phyloP scores from a whole-genome alignment of 1,140 invertebrate genomes.

The Listronotus bonariensis region DNA sequence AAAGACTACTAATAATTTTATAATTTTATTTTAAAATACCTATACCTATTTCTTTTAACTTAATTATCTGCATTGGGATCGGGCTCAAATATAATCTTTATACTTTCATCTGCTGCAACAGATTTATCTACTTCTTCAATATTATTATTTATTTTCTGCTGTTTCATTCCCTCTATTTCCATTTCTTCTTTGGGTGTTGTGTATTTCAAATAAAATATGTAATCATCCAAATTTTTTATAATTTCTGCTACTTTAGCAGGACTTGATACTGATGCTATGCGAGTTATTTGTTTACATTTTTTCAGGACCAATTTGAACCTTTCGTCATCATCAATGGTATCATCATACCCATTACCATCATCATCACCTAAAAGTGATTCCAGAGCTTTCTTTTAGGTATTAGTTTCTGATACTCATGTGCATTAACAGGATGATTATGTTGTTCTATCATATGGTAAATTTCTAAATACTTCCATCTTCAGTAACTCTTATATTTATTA shows the following conservation, averaged over 20 bases:
- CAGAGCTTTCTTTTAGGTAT: conserved; percentile 8
- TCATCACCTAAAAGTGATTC: neutral
- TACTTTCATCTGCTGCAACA: conserved; percentile 10
- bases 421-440: conserved; percentile 30
- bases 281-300: conserved; percentile 24
- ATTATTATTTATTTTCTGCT: conserved; percentile 4
- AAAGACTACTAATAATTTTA: too few relatives aligned
- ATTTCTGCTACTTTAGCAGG: conserved; percentile 12
- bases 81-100: conserved; percentile 21
- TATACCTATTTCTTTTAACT: too few relatives aligned
- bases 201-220: conserved; percentile 30
- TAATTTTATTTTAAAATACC: too few relatives aligned
- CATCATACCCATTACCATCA: conserved; percentile 3
- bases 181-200: conserved; percentile 12
- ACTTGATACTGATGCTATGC: conserved; percentile 18
- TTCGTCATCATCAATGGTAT: neutral
- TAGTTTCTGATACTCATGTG: conserved; percentile 13
- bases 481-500: conserved; percentile 11
- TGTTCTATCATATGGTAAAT: conserved; percentile 12
- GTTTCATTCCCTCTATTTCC: neutral
- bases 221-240: conserved; percentile 30
- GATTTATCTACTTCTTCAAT: neutral
- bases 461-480: conserved; percentile 23
- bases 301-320: conserved; percentile 20
- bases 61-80: conserved; percentile 1